Evolutionary conservation across 2,113 vertebrate genomes (phyloP).

Genomic region (Arenaria interpres): DNA sequence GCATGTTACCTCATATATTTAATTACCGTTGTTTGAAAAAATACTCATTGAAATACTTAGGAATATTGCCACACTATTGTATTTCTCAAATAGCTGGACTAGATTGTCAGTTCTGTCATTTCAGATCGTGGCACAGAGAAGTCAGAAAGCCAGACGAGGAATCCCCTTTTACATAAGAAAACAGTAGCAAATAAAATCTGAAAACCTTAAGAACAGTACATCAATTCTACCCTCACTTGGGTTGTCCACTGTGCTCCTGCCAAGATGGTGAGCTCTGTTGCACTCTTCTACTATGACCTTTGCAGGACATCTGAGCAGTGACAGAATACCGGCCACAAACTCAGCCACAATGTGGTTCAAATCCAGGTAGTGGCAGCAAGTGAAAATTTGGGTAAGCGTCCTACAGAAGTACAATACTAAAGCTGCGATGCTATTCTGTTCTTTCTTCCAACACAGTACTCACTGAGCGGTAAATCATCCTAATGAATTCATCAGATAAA

Average conservation of each 20-base stretch:
- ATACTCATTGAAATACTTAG: not conserved
- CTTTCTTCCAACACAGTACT: not conserved
- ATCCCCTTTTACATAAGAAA: not conserved
- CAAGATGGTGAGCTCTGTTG: not conserved
- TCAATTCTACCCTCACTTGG: not conserved
- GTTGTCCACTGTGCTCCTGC: not conserved
- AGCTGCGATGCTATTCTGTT: not conserved
- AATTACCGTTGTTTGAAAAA: not conserved
- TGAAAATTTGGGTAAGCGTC: not conserved
- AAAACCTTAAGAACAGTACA: not conserved
- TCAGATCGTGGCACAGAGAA: not conserved
- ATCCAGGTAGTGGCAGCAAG: not conserved
- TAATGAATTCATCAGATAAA: constrained; percentile 8
- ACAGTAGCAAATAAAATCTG: not conserved
- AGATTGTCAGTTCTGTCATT: not conserved
- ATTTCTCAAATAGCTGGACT: not conserved
- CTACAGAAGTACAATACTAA: not conserved
- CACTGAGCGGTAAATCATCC: not conserved
- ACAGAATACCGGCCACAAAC: not conserved
- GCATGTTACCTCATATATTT: not conserved
- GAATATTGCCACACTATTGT: not conserved
- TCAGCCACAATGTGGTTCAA: not conserved
- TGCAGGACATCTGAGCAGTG: not conserved
- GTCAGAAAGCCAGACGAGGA: not conserved
- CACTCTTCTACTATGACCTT: not conserved